Base-by-base conservation (phyloP, 2,888 invertebrate genomes). In the Ornithoptera alexandrae region DNA sequence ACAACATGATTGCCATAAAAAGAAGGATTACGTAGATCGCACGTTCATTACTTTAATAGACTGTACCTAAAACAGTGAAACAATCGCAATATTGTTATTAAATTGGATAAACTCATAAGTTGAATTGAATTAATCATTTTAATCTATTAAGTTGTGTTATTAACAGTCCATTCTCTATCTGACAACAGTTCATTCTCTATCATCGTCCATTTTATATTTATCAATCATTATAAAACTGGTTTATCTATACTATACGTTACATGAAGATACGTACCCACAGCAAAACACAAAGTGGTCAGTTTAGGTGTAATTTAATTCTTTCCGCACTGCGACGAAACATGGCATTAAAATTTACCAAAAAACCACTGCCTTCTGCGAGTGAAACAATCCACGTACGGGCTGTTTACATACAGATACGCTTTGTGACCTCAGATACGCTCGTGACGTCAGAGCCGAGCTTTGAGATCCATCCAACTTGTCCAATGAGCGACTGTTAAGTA, bases 311-410 rank as follows among this genome's bases (percentile, higher is more conserved):
- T 65, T 18, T 67, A 63, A 65, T 22, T 62, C 74, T 75, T 78
- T 81, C 84, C 84, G 81, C 80, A 81, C 75, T 80, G 89, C 89
- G 90, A 81, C 89, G 85, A 82, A 80, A 78, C 81, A 79, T 81
- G 79, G 78, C 85, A 85, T 86, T 86, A 86, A 89, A 88, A 87
- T 89, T 87, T 82, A 87, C 79, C 83, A 81, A 85, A 57, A 50
- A 88, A 84, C 82, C 84, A 78, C 80, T 76, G 81, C 77, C 75
- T 79, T 65, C 60, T 62, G 78, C 77, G 79, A 83, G 80, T 80
- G 81, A 82, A 84, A 84, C 85, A 84, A 84, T 83, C 75, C 83
- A 79, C 80, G 79, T 80, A 79, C 80, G 79, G 79, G 76, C 77
- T 79, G 81, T 87, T 87, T 84, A 81, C 80, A 80, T 81, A 80